Evolutionary conservation across 2,888 invertebrate species (phyloP).

Genomic region (Ichneumoninae sp.): DNA sequence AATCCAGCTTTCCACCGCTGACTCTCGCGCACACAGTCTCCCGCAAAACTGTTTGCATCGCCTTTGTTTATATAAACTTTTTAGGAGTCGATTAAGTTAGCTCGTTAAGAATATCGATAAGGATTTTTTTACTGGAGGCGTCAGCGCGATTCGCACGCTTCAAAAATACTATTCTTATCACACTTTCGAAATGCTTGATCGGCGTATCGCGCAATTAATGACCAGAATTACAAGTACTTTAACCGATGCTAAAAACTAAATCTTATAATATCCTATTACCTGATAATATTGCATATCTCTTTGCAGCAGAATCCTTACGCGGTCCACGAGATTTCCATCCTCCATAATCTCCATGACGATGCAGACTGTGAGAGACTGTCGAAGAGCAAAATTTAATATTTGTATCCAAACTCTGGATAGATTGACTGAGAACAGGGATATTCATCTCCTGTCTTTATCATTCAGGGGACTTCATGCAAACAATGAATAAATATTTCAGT

Average conservation of each 20-base stretch:
- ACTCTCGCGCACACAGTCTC: conserved; percentile 91
- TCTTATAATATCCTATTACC: conserved; percentile 83
- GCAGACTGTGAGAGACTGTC: conserved; percentile 13
- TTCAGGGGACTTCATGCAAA: not conserved
- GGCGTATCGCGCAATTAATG: not conserved
- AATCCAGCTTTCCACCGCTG: conserved; percentile 93
- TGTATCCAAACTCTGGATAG: not conserved
- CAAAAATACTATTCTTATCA: no score
- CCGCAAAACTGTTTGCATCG: conserved; percentile 90
- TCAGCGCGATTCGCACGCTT: no score
- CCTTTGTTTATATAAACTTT: conserved; percentile 81
- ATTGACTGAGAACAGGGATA: not conserved
- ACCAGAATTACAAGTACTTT: not conserved
- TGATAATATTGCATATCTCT: conserved; percentile 94
- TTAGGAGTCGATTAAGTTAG: not conserved
- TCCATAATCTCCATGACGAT: conserved; percentile 92
- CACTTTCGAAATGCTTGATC: not conserved
- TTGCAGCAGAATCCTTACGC: conserved; percentile 92
- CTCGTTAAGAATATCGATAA: no score
- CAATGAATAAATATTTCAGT: not conserved
- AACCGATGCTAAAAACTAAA: not conserved
- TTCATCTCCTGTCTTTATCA: no score
- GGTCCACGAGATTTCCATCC: conserved; percentile 95
- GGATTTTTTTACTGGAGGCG: not conserved
- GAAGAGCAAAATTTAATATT: conserved; percentile 50